Base-by-base conservation (phyloP, 2,888 invertebrate genomes). In the Lepidocyrtinus sp. region DNA sequence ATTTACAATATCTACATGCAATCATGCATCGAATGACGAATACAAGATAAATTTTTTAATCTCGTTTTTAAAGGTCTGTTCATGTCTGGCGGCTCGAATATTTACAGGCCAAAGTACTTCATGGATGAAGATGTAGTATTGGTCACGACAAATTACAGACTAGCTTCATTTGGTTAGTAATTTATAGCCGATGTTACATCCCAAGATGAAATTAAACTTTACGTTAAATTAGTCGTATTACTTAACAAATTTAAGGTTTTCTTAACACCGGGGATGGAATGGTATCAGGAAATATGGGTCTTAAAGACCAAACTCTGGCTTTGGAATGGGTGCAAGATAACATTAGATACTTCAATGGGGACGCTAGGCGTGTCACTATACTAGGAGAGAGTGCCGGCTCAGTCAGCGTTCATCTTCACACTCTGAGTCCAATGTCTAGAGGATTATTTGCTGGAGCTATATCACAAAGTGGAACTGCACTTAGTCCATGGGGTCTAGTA, bases 311-410 rank as follows among this genome's bases (percentile, higher is more conserved):
- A 61, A 9, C 69, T 19, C 21, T 73, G 21, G 83, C 83, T 15
- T 25, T 83, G 17, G 19, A 74, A 68, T 83, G 83, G 83, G 80
- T 83, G 0, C 73, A 68, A 59, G 80, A 79, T 0, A 82, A 83
- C 45, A 80, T 83, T 0, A 65, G 25, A 19, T 55, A 26, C 5
- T 83, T 83, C 45, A 71, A 73, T 36, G 82, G 83, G 1, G 83
- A 83, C 17, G 61, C 78, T 1, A 64, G 61, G 2, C 22, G 67
- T 21, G 82, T 83, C 0, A 83, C 83, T 0, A 46, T 83, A 1
- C 26, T 82, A 15, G 79, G 78, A 0, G 76, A 83, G 24, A 65
- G 65, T 9, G 82, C 83, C 0, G 83, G 83, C n/a, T 65, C 75
- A 7, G 81, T 75, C 0, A 73, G 81, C 12, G 78, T 81, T 7